These are phyloP conservation scores for Thermophis baileyi DNA, from an alignment of 2,113 vertebrate genomes.

Conservation along the genomic window DNA sequence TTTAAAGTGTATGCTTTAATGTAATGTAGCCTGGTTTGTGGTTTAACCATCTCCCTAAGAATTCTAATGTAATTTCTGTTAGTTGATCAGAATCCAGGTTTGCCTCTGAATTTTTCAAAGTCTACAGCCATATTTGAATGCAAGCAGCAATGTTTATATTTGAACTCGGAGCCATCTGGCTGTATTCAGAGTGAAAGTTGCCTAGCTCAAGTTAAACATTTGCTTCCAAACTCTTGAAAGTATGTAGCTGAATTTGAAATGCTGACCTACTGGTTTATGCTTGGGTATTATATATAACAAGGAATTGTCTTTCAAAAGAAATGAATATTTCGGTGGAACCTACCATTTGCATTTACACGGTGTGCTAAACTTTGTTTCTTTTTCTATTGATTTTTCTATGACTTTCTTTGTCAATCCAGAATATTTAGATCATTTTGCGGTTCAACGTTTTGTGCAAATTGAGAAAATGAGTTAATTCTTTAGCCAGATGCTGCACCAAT, in stretches of 20 bases:
- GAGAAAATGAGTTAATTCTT: not conserved
- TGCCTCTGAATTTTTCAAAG: not conserved
- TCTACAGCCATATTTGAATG: not conserved
- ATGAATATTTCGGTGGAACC: not conserved
- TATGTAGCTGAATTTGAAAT: not conserved
- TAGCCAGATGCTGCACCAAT: not conserved
- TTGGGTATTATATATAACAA: not conserved
- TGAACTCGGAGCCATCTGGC: not conserved
- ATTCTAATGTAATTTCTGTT: not conserved
- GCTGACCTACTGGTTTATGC: not conserved
- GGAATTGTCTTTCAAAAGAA: not conserved
- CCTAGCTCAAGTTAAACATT: not conserved
- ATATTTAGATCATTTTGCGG: not conserved
- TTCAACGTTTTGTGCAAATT: not conserved
- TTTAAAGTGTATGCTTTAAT: not conserved
- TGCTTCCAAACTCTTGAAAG: not conserved
- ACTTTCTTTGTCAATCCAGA: not conserved
- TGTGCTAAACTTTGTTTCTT: not conserved
- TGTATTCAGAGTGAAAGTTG: not conserved
- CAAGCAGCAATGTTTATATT: not conserved
- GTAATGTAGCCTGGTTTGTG: not conserved
- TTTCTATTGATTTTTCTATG: not conserved
- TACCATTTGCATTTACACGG: not conserved
- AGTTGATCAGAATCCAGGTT: not conserved
- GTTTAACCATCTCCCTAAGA: not conserved